phyloP scores from a whole-genome alignment of 2,113 vertebrate genomes.

The Aleadryas rufinucha region DNA sequence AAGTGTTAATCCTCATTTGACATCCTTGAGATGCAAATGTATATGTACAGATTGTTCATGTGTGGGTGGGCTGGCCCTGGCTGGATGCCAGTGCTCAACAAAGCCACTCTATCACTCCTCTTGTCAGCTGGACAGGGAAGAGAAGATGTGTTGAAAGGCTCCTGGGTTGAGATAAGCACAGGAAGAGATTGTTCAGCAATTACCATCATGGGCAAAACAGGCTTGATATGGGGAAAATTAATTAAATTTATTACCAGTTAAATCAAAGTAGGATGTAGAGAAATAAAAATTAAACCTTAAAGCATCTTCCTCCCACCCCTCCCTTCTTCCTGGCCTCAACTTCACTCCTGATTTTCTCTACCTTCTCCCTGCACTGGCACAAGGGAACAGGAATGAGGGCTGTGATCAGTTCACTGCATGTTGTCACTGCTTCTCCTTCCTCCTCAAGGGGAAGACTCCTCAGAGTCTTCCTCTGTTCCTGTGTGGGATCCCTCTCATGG shows the following conservation, averaged over 20 bases:
- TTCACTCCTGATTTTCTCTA: background rate
- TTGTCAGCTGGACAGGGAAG: background rate
- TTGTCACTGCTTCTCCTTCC: background rate
- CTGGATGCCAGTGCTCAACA: background rate
- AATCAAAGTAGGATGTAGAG: background rate
- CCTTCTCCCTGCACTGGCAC: background rate
- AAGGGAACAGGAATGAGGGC: background rate
- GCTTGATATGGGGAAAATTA: background rate
- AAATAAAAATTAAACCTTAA: background rate
- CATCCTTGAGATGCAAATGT: background rate
- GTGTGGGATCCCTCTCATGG: background rate
- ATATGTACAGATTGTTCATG: background rate
- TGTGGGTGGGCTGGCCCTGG: background rate
- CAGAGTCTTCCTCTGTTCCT: background rate
- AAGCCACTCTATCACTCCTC: background rate
- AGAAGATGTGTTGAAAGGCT: background rate
- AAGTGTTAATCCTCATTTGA: background rate
- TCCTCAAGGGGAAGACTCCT: background rate
- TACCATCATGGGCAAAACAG: background rate
- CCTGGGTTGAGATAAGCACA: background rate
- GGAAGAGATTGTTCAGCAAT: background rate
- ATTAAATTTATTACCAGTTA: background rate
- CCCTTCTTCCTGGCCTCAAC: background rate
- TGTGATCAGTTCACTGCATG: background rate
- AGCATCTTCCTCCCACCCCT: accelerated